phyloP scores from a whole-genome alignment of 2,888 invertebrate genomes.

The Agrenia bidenticulata region DNA sequence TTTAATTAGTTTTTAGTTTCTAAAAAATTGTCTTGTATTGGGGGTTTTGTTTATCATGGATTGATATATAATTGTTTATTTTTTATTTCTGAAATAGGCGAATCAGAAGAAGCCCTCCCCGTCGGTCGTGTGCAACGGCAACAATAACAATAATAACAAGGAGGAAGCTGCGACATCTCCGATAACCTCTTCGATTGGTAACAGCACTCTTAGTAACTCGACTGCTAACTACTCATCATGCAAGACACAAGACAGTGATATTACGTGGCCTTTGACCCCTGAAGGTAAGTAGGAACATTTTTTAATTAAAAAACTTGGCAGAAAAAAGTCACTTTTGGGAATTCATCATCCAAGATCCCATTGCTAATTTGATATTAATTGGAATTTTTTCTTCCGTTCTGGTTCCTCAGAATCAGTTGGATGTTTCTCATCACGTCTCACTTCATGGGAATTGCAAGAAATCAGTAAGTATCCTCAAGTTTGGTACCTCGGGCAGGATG shows the following conservation, averaged over 20 bases:
- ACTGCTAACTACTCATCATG: constrained; percentile 33
- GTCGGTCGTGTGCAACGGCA: constrained; percentile 31
- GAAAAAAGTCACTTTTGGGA: too few relatives aligned
- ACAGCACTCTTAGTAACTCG: constrained; percentile 40
- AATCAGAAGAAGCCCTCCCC: constrained; percentile 47
- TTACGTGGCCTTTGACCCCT: constrained; percentile 52
- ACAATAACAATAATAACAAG: constrained; percentile 41
- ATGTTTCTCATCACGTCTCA: constrained; percentile 77
- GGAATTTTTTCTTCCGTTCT: constrained; percentile 7
- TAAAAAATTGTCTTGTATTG: background rate
- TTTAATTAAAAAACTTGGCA: too few relatives aligned
- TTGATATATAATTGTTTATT: background rate
- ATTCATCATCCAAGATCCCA: too few relatives aligned
- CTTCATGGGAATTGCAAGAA: constrained; percentile 87
- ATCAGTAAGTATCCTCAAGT: constrained; percentile 88
- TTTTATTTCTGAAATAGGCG: constrained; percentile 32
- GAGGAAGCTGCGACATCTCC: constrained; percentile 27
- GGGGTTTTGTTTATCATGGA: background rate
- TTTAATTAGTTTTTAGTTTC: constrained; percentile 8
- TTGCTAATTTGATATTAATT: too few relatives aligned
- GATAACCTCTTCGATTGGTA: constrained; percentile 27
- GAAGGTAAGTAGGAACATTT: constrained; percentile 45
- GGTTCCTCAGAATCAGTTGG: constrained; percentile 72
- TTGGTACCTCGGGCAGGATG: constrained; percentile 87
- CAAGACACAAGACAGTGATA: constrained; percentile 50